Conservation (phyloP, 64 coral and sea anemone species). For the Montipora capricornis region DNA sequence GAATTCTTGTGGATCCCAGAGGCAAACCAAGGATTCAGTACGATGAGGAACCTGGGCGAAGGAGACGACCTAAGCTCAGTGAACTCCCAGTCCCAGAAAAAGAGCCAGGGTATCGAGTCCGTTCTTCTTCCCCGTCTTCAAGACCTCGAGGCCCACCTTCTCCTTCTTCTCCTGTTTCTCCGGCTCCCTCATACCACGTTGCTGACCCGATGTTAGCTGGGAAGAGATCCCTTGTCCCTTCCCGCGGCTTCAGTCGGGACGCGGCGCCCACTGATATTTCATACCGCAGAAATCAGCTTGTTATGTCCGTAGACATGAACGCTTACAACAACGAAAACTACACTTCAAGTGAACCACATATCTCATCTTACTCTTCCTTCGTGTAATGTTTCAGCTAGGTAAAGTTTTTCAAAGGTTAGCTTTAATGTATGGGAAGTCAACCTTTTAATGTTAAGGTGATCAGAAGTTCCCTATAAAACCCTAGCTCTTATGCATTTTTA, state of each 20-base stretch:
- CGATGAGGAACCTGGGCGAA: slow-evolving; percentile 48
- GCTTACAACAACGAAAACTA: slow-evolving; percentile 10
- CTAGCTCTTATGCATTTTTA: no score
- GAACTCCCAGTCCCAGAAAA: slow-evolving; percentile 14
- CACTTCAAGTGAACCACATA: slow-evolving; percentile 23
- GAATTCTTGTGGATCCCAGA: neutral
- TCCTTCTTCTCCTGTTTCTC: slow-evolving; percentile 64
- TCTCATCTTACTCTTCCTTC: slow-evolving; percentile 36
- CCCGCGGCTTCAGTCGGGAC: neutral
- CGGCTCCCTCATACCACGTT: slow-evolving; percentile 84
- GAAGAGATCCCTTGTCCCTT: slow-evolving; percentile 9
- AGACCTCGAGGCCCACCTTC: neutral
- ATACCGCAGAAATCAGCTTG: slow-evolving; percentile 7
- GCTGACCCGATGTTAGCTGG: neutral
- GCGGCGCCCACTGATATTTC: neutral
- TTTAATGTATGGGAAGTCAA: neutral
- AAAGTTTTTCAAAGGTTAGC: neutral
- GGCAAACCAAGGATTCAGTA: slow-evolving; percentile 7
- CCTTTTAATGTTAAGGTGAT: no score
- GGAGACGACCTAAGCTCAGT: slow-evolving; percentile 49
- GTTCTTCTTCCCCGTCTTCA: neutral
- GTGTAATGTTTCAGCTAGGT: neutral
- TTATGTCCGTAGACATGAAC: slow-evolving; percentile 8
- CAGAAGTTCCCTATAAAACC: no score
- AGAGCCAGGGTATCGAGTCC: neutral